phyloP scores from a whole-genome alignment of 2,888 invertebrate species.

The Stenodera caucasica region DNA sequence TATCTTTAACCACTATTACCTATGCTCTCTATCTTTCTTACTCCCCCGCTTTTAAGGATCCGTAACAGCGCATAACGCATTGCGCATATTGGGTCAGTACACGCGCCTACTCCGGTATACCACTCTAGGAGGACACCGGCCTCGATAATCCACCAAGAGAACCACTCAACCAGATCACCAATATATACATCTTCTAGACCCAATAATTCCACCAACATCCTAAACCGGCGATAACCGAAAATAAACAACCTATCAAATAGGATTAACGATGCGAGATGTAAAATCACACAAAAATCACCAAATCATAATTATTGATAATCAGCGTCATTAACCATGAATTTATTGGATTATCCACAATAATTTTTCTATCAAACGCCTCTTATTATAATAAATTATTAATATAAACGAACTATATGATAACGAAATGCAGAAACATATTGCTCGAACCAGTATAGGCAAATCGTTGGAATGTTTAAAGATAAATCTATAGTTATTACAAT shows the following conservation, averaged over 20 bases:
- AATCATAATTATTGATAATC: no score
- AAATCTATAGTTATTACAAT: constrained; percentile 1
- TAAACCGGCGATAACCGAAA: not conserved
- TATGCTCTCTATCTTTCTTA: constrained; percentile 42
- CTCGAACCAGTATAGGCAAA: not conserved
- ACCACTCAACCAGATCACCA: constrained; percentile 4
- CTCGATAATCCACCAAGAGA: not conserved
- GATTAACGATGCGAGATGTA: no score
- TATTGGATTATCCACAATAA: no score
- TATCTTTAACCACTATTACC: constrained; percentile 30
- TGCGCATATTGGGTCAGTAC: constrained; percentile 49
- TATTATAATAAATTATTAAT: no score
- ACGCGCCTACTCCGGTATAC: constrained; percentile 38
- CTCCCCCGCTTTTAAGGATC: constrained; percentile 45
- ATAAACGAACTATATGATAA: no score
- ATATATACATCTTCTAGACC: not conserved
- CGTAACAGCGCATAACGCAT: constrained; percentile 48
- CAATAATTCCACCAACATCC: not conserved
- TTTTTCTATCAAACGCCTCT: no score
- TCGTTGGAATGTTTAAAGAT: constrained; percentile 5
- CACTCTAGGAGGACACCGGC: constrained; percentile 22
- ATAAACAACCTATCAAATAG: not conserved
- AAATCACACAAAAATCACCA: no score
- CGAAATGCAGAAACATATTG: not conserved
- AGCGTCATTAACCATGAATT: no score